Evolutionary conservation across 2,888 invertebrate species (phyloP).

Genomic region (Macrophya alboannulata): DNA sequence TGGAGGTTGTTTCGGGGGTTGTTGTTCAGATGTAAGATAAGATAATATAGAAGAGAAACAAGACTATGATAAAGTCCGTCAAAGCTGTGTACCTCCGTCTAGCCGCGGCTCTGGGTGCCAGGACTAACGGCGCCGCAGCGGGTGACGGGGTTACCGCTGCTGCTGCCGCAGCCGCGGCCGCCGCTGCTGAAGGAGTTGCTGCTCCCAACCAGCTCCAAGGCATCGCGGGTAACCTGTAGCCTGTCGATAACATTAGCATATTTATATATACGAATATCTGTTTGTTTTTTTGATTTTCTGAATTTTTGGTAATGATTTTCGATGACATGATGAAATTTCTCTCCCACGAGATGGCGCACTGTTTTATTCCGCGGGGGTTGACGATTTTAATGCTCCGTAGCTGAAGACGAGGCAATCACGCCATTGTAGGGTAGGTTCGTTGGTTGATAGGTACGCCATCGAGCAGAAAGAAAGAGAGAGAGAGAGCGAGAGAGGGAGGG

Average conservation of each 20-base stretch:
- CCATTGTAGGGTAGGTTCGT: neutral
- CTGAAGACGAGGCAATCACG: neutral
- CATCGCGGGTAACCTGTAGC: conserved; percentile 90
- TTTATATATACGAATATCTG: neutral
- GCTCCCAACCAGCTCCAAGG: conserved; percentile 89
- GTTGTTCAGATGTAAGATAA: neutral
- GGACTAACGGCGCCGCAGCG: conserved; percentile 85
- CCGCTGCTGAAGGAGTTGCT: conserved; percentile 82
- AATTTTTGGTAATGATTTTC: neutral
- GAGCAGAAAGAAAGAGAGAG: neutral
- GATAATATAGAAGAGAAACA: neutral
- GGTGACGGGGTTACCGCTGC: conserved; percentile 83
- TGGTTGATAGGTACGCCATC: neutral
- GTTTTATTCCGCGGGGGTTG: neutral
- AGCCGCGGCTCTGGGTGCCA: conserved; percentile 87
- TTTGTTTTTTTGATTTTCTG: neutral
- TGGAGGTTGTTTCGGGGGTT: neutral
- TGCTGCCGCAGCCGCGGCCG: conserved; percentile 85
- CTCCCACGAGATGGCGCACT: neutral
- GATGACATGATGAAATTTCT: neutral
- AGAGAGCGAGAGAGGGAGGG: neutral
- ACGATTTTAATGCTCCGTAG: neutral
- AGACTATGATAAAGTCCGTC: neutral
- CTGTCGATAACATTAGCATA: conserved; percentile 78
- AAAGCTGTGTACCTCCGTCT: conserved; percentile 85